Percentiles rank a stretch among this genome's conserved stretches.
These are phyloP conservation scores for Athene noctua DNA, from an alignment of 2,113 vertebrate genomes.

Conservation along the genomic window DNA sequence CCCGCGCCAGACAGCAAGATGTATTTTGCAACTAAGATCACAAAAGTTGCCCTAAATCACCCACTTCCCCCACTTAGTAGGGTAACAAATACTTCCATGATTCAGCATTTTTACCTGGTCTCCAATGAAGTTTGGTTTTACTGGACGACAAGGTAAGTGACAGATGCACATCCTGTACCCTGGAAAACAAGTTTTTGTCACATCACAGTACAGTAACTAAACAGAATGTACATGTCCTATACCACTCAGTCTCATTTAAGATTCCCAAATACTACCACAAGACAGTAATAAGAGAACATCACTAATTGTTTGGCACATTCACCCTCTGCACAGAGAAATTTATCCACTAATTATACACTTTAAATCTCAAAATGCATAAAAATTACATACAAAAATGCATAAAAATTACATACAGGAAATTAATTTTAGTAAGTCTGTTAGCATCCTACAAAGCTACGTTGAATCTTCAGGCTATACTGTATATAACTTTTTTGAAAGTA, in stretches of 20 bases:
- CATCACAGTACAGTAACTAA: background rate
- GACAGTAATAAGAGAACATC: background rate
- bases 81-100: background rate
- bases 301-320: background rate
- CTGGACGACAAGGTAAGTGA: conserved; percentile 86
- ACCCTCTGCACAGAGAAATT: background rate
- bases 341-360: background rate
- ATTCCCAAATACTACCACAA: background rate
- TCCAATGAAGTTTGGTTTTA: conserved; percentile 79
- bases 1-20: background rate
- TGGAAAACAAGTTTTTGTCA: conserved; percentile 61
- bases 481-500: background rate
- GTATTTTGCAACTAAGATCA: background rate
- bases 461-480: background rate
- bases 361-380: background rate
- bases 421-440: background rate
- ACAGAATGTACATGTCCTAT: background rate
- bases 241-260: background rate
- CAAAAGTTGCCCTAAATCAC: background rate
- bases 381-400: background rate
- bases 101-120: conserved; percentile 79
- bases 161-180: conserved; percentile 98
- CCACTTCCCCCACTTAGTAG: background rate
- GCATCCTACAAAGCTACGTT: background rate
- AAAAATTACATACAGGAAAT: background rate